Base-by-base conservation (phyloP, 2,797 vertebrate species). In the Ibycter americanus region DNA sequence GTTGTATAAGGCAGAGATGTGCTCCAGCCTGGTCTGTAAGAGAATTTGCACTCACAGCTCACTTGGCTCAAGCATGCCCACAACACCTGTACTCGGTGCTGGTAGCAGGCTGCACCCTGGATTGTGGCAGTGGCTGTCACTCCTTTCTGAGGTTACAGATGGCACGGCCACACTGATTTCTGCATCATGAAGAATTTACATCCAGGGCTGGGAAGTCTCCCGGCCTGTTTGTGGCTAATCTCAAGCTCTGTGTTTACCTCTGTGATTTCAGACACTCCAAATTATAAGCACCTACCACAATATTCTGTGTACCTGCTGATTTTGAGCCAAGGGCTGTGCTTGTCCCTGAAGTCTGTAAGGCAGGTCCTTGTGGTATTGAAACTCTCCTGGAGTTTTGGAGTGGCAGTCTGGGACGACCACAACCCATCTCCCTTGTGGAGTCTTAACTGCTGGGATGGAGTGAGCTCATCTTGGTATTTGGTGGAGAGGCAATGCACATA, bases 391-490 rank as follows among this genome's bases (percentile, higher is more conserved):
- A 63, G 10, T 83, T 90, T 55, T 61, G 73, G 44, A 76, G n/a
- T 71, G 47, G 40, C 59, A 32, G 34, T 74, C 18, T 87, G 70
- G 27, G 19, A 14, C 38, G 58, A 72, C 34, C 19, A 70, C 34
- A 70, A 8, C 15, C 5, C 25, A 12, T 55, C 29, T 85, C 29
- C 42, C 8, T 3, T 29, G 8, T 42, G 34, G 19, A 18, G 32
- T 40, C 27, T 34, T 34, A 3, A 31, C 18, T 54, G 5, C 17
- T 83, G 68, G 38, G n/a, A 18, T 52, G 15, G 44, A 65, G 14
- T 17, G 13, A 81, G 15, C 15, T 91, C 5, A 4, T 9, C 6
- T 1, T 36, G 34, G 11, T 3, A 0, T 20, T 25, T 31, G 31
- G 17, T 38, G 9, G 31, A 76, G 40, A 6, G 46, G 5, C 27